Base-by-base conservation (phyloP, 2,797 vertebrate species). In the Urocyon cinereoargenteus region DNA sequence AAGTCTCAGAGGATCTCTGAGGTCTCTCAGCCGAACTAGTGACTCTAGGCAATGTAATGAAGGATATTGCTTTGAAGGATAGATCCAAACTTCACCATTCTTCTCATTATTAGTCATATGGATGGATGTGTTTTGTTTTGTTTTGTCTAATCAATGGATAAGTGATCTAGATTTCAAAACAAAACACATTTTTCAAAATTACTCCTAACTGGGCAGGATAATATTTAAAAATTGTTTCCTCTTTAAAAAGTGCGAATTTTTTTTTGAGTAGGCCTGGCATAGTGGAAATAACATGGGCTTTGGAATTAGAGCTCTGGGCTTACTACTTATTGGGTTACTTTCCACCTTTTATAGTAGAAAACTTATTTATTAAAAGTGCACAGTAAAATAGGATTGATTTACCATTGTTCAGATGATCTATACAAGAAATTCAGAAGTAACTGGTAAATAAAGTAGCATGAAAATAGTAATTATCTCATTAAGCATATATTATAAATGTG, bases 281-380 rank as follows among this genome's bases (percentile, higher is more conserved):
- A 81, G 55, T 59, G 7, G 61, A 83, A 97, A 78, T 49, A 75
- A 82, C 3, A 2, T 36, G 18, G 40, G 31, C 55, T 86, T 95
- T 51, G 18, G 45, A 93, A 36, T 86, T 90, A 49, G 0, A 77
- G 45, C 45, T 78, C 53, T 72, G 62, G 55, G 51, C 28, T 81
- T 86, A 75, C 34, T 90, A 85, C 59, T 57, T 84, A 73, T 19
- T 57, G 75, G 73, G 59, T 85, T 72, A 84, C n/a, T 51, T 92
- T 77, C 36, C 4, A 89, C 68, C 21, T 90, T 96, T 85, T 95
- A 57, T 34, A 61, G 94, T 87, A 87, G 51, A 94, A 96, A 92
- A 79, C 9, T n/a, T 79, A 13, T 49, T 66, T 55, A 86, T 55
- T 82, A 93, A 97, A 91, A 36, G 36, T 72, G 7, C 31, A 59